These are phyloP conservation scores for Cephus sareptanus DNA, from an alignment of 2,888 invertebrate genomes.

Conservation along the genomic window DNA sequence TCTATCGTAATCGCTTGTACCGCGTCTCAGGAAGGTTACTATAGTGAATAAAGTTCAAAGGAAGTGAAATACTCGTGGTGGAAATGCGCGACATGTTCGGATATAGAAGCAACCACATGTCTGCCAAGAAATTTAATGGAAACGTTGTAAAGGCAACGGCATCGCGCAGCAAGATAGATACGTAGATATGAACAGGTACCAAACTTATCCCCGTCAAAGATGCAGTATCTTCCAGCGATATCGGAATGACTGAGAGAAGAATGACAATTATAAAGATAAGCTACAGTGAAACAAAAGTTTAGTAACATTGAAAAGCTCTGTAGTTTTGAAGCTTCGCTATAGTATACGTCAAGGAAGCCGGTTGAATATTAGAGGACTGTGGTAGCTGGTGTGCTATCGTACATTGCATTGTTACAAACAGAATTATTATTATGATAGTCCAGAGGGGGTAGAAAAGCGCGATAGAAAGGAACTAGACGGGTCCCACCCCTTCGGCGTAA, in stretches of 20 bases:
- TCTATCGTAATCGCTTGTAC: too few relatives aligned
- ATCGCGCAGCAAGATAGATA: too few relatives aligned
- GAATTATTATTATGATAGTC: constrained; percentile 38
- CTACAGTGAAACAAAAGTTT: not conserved
- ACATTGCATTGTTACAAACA: constrained; percentile 35
- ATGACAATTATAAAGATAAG: not conserved
- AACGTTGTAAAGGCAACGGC: not conserved
- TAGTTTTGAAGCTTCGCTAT: too few relatives aligned
- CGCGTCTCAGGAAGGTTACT: not conserved
- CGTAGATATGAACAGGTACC: too few relatives aligned
- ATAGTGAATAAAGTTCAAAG: constrained; percentile 1
- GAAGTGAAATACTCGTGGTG: not conserved
- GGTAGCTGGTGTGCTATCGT: constrained; percentile 10
- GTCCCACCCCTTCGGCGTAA: not conserved
- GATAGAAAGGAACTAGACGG: not conserved
- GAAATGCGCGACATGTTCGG: not conserved
- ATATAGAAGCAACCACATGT: too few relatives aligned
- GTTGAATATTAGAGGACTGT: constrained; percentile 23
- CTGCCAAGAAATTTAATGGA: not conserved
- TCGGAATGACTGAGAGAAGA: not conserved
- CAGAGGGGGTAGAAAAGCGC: constrained; percentile 16
- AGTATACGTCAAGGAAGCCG: constrained; percentile 21
- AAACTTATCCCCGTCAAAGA: too few relatives aligned
- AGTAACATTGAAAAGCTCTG: too few relatives aligned
- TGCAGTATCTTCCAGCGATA: not conserved